These are phyloP conservation scores for Nymphalis c-album DNA, from an alignment of 2,888 invertebrate species.

Conservation along the genomic window DNA sequence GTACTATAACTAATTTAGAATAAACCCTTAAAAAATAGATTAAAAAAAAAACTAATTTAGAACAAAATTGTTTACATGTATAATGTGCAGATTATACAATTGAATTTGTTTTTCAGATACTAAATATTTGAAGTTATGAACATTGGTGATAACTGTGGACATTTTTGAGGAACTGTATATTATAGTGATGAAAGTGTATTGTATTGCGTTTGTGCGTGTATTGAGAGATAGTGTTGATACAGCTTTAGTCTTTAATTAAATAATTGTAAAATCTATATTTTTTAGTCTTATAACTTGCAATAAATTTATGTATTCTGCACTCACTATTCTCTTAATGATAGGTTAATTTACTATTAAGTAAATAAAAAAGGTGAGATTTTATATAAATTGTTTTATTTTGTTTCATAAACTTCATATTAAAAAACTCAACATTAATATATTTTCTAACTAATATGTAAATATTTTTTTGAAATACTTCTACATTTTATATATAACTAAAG, in stretches of 20 bases:
- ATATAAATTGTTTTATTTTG: not conserved
- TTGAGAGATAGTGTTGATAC: conserved; percentile 8
- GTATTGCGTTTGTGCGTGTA: conserved; percentile 33
- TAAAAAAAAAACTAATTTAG: no score
- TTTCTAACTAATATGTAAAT: no score
- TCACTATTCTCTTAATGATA: not conserved
- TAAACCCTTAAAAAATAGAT: no score
- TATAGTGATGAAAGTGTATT: conserved; percentile 35
- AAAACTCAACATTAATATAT: no score
- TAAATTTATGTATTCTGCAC: not conserved
- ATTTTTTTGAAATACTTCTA: not conserved
- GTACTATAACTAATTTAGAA: not conserved
- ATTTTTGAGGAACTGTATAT: conserved; percentile 25
- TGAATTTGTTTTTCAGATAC: conserved; percentile 36
- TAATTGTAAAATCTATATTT: conserved; percentile 12
- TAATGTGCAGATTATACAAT: not conserved
- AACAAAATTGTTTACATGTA: not conserved
- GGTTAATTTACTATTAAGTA: conserved; percentile 1
- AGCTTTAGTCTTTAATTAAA: conserved; percentile 4
- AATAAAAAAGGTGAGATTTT: not conserved
- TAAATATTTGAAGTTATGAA: conserved; percentile 23
- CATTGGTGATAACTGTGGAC: conserved; percentile 25
- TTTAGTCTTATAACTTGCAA: conserved; percentile 15
- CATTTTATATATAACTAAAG: not conserved
- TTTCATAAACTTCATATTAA: no score